phyloP scores from a whole-genome alignment of 1,140 invertebrate genomes.

The Euglossa dilemma region DNA sequence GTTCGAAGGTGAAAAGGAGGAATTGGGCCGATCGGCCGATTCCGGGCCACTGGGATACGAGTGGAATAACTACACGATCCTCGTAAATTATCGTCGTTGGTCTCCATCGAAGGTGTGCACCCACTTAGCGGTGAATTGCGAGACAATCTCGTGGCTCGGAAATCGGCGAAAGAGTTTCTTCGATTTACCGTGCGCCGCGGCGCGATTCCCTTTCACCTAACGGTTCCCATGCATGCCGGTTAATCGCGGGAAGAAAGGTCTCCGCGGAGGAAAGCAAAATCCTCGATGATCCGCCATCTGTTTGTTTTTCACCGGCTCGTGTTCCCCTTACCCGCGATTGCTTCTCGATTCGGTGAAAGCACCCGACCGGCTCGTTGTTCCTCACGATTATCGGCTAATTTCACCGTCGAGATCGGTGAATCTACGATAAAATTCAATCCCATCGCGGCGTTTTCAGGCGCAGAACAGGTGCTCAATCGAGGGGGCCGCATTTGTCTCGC shows the following conservation, averaged over 20 bases:
- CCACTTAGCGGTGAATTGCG: slow-evolving; percentile 57
- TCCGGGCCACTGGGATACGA: slow-evolving; percentile 17
- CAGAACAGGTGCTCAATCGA: background rate
- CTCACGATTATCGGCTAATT: background rate
- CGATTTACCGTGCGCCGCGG: slow-evolving; percentile 48
- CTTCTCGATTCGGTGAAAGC: slow-evolving; percentile 37
- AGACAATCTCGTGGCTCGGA: slow-evolving; percentile 55
- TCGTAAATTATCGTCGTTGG: slow-evolving; percentile 53
- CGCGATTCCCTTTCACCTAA: slow-evolving; percentile 68
- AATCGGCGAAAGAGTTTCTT: slow-evolving; percentile 63
- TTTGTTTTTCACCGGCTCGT: background rate
- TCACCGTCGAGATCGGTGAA: background rate
- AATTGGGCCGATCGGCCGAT: slow-evolving; percentile 33
- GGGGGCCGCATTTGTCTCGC: background rate
- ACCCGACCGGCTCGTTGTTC: background rate
- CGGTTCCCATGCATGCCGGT: slow-evolving; percentile 62
- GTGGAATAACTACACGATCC: slow-evolving; percentile 17
- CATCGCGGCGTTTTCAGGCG: too few species aligned
- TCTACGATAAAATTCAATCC: background rate
- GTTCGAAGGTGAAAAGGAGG: slow-evolving; percentile 3
- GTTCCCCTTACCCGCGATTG: slow-evolving; percentile 14
- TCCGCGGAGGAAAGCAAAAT: slow-evolving; percentile 59
- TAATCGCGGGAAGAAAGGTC: slow-evolving; percentile 59
- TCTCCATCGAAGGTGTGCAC: slow-evolving; percentile 61
- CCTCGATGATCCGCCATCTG: slow-evolving; percentile 22